phyloP scores from a whole-genome alignment of 2,113 vertebrate species.

The Eudorcas thomsonii region DNA sequence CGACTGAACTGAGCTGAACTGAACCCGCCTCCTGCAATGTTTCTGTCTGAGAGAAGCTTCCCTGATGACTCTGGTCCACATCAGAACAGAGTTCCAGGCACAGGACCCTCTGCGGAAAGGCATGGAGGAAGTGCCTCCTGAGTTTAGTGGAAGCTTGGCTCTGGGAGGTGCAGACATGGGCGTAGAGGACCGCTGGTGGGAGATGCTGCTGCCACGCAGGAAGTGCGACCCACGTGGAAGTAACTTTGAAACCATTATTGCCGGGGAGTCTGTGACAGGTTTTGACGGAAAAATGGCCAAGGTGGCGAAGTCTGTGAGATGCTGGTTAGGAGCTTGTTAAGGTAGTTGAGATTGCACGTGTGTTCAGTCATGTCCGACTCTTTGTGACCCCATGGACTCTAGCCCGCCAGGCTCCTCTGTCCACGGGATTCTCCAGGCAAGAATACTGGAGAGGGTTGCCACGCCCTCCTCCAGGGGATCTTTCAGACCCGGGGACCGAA shows the following conservation, averaged over 20 bases:
- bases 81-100: not conserved
- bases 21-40: too few relatives aligned
- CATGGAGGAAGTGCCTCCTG: fast-evolving
- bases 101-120: too few relatives aligned
- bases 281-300: not conserved
- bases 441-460: not conserved
- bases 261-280: not conserved
- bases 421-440: not conserved
- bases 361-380: not conserved
- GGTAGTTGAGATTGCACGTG: not conserved
- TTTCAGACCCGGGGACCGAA: not conserved
- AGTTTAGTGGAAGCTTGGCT: not conserved
- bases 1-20: too few relatives aligned
- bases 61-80: too few relatives aligned
- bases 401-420: not conserved
- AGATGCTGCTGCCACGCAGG: not conserved
- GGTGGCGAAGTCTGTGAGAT: not conserved
- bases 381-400: not conserved
- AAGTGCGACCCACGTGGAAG: not conserved
- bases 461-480: not conserved
- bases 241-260: not conserved
- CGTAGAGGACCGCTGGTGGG: not conserved
- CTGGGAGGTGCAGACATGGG: not conserved
- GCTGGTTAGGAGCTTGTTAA: not conserved
- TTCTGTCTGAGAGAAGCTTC: not conserved